Conservation (phyloP, 2,797 vertebrate genomes). For the Enteromius paludinosus region DNA sequence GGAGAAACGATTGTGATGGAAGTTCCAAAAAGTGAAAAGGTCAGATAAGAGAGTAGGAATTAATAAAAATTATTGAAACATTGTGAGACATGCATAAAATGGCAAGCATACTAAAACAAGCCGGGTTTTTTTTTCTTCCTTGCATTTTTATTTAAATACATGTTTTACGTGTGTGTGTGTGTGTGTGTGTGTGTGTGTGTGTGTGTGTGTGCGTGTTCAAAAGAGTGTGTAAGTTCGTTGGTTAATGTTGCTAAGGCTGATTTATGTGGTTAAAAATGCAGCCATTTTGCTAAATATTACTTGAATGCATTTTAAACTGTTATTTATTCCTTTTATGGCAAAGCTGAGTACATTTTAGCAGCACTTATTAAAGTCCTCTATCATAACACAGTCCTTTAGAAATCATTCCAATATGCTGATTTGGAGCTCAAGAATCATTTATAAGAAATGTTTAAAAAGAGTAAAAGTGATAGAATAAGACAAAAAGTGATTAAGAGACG, state of each 20-base stretch:
- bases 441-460: not conserved
- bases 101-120: not conserved
- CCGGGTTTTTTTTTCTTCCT: not conserved
- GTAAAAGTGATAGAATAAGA: too few relatives aligned
- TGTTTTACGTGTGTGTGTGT: not conserved
- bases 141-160: not conserved
- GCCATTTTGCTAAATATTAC: not conserved
- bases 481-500: too few relatives aligned
- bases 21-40: conserved; percentile 20
- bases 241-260: not conserved
- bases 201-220: too few relatives aligned
- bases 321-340: not conserved
- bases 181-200: too few relatives aligned
- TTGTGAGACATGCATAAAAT: not conserved
- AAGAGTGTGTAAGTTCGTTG: too few relatives aligned
- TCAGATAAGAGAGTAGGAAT: conserved; percentile 16
- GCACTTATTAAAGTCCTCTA: not conserved
- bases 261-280: not conserved
- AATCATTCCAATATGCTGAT: not conserved
- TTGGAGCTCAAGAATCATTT: not conserved
- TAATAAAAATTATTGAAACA: not conserved
- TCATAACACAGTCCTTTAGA: not conserved
- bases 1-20: conserved; percentile 45
- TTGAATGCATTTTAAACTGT: not conserved
- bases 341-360: not conserved